Evolutionary conservation across 2,797 vertebrate genomes (phyloP), one percentile per base, ranked within the genome.

Genomic region (Gallirallus australis): DNA sequence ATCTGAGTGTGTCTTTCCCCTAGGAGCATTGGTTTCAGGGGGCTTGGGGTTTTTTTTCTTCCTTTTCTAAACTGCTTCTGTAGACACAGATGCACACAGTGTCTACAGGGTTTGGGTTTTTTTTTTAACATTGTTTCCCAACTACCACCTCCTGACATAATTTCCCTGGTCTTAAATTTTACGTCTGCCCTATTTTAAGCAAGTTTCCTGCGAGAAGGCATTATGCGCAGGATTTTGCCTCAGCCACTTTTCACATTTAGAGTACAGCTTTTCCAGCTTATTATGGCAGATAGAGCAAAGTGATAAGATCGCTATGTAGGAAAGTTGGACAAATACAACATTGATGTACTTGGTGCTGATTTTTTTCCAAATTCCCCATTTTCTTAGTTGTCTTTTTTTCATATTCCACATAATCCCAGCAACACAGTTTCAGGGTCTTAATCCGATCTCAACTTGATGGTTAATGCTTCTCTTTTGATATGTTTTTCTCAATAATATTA

Each of bases 241-340:
- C 47, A 77, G 65, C 52, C 23, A 53, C 73, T 95, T 96, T 93
- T 64, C 57, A 45, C 56, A 21, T 88, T 90, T 82, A 65, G 40
- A 80, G 18, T 81, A 70, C 71, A 91, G 42, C 40, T 92, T 89
- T 91, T 90, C 54, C 37, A 39, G 33, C 37, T 96, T 91, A 17
- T 88, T 87, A 87, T 88, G 83, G 82, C 77, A 91, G 66, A 88
- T 21, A 72, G 45, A 83, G 52, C 53, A 78, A 93, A 90, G 52
- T 61, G 35, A 61, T 86, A 92, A 90, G 45, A 70, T 72, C 21
- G 2, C 82, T 90, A 23, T 37, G 63, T 47, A 59, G 27, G 37
- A 57, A 90, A 82, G 79, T 35, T 85, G 80, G 68, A 86, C 54
- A 77, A 68, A 82, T 35, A 61, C 25, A 76, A 75, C 40, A 77